Percentiles rank a stretch among this genome's conserved stretches.
phyloP scores from a whole-genome alignment of 2,113 vertebrate genomes.

The Hirundichthys speculiger region DNA sequence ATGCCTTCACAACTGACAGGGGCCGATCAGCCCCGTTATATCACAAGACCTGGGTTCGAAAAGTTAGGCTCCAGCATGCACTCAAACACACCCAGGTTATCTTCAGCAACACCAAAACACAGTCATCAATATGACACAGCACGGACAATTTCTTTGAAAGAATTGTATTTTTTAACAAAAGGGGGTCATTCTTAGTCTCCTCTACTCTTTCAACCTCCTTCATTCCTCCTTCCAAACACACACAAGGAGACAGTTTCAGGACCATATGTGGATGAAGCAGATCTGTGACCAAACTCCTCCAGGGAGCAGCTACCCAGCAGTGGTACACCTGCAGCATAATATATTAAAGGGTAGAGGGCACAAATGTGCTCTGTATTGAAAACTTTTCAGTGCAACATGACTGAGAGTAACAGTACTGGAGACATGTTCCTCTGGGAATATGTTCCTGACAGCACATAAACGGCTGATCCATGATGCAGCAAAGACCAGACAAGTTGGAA shows the following conservation, averaged over 20 bases:
- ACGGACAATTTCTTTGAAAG: constrained; percentile 38
- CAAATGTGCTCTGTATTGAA: constrained; percentile 42
- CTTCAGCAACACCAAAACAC: constrained; percentile 58
- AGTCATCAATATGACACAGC: constrained; percentile 60
- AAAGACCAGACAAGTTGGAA: constrained; percentile 53
- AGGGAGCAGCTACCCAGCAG: constrained; percentile 60
- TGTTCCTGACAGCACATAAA: constrained; percentile 31
- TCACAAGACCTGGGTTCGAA: neutral
- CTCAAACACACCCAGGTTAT: constrained; percentile 31
- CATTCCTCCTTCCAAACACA: constrained; percentile 31
- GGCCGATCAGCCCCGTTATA: too few species aligned
- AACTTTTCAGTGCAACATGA: constrained; percentile 22
- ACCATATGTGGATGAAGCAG: constrained; percentile 53
- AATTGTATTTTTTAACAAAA: constrained; percentile 55
- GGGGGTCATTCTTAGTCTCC: constrained; percentile 62
- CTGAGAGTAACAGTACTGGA: constrained; percentile 48
- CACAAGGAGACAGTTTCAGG: constrained; percentile 47
- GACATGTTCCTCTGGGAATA: constrained; percentile 61
- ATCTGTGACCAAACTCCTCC: constrained; percentile 54
- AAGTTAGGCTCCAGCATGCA: constrained; percentile 8
- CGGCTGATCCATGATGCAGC: constrained; percentile 31
- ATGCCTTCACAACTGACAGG: too few species aligned
- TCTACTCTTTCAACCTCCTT: constrained; percentile 25
- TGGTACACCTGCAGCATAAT: constrained; percentile 62
- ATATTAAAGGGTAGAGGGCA: constrained; percentile 63